phyloP scores from a whole-genome alignment of 2,888 invertebrate genomes.

The Melanchra persicariae region DNA sequence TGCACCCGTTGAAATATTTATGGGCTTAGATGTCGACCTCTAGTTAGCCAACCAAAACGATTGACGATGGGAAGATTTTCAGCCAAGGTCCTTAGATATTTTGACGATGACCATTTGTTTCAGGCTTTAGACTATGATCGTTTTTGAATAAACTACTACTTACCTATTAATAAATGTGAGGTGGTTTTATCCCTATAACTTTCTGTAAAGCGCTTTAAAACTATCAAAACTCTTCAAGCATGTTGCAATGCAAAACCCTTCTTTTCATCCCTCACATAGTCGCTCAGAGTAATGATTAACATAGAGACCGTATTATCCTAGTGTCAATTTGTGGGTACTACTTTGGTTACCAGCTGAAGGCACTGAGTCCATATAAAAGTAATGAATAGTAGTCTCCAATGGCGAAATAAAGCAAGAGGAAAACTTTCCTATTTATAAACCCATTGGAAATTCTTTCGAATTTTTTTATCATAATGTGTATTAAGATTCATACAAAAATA shows the following conservation, averaged over 20 bases:
- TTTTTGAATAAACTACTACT: conserved; percentile 12
- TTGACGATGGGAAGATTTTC: not conserved
- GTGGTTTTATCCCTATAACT: conserved; percentile 14
- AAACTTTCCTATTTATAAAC: no score
- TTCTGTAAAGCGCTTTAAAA: conserved; percentile 21
- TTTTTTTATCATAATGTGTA: no score
- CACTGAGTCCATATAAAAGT: not conserved
- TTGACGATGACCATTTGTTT: not conserved
- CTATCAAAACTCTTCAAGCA: conserved; percentile 24
- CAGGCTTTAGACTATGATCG: not conserved
- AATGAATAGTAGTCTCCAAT: no score
- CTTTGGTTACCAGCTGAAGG: no score
- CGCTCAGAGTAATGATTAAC: conserved; percentile 16
- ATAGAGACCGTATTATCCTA: not conserved
- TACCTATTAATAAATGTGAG: conserved; percentile 16
- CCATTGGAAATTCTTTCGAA: not conserved
- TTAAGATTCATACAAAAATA: no score
- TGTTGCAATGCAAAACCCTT: conserved; percentile 27
- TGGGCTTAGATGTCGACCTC: not conserved
- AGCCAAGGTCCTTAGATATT: not conserved
- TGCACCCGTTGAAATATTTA: not conserved
- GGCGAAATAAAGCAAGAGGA: no score
- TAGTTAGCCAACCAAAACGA: not conserved
- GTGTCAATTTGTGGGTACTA: no score
- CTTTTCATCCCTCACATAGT: conserved; percentile 8